Base-by-base conservation (phyloP, 2,797 vertebrate genomes). In the Lagocephalus sceleratus region DNA sequence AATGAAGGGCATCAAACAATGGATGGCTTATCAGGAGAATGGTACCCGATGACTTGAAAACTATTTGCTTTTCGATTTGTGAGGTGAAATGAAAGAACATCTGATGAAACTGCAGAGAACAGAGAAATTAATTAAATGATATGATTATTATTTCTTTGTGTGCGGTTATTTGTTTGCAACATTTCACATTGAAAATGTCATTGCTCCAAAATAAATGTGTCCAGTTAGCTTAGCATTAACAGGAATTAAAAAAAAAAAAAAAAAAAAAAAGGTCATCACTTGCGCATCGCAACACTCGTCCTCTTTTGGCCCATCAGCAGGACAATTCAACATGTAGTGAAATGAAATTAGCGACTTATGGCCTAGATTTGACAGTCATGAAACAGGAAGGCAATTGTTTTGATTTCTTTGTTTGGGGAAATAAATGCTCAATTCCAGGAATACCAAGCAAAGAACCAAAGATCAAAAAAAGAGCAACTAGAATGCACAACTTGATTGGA, bases 1-100 rank as follows among this genome's bases (percentile, higher is more conserved):
- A 75, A 83, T 78, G 59, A 73, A 64, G 49, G 43, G 43, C 51
- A 69, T 79, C 65, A 71, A 74, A 75, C 61, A 71, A 67, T 47
- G 66, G 51, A 71, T 49, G 55, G 51, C 58, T 73, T 67, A 73
- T 71, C 61, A 68, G 61, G 53, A 71, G 20, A 63, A 70, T 25
- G 43, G 44, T 50, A 71, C 56, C 71, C 54, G 68, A 61, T 58
- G 59, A 67, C 56, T 54, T 52, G 35, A 63, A 51, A 59, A 55
- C 20, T 5, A 40, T 56, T 50, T 0, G 1, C 3, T 20, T 47
- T 48, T 25, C 49, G 49, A 70, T 62, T 35, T 47, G 51, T 32
- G 39, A 45, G 51, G 63, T 56, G 17, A 47, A 58, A 64, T 47
- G 22, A 63, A 67, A 67, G 55, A 29, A 43, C 25, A 4, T 16